phyloP scores from a whole-genome alignment of 2,113 vertebrate species.

The Chionis minor region DNA sequence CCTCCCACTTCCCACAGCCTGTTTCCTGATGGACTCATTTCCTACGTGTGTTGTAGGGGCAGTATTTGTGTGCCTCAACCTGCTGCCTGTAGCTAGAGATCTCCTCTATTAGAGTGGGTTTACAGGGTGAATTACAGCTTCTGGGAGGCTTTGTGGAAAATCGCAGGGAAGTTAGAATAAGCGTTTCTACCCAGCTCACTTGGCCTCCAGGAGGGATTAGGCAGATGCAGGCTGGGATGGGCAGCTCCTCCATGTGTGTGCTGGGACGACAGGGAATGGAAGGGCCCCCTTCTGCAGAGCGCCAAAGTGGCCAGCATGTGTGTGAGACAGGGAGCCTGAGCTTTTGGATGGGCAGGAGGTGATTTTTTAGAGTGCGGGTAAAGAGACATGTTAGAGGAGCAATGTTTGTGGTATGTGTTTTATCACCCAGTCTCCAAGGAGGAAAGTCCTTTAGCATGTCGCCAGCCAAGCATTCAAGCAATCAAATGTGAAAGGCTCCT shows the following conservation, averaged over 20 bases:
- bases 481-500: not conserved
- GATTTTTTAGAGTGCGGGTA: not conserved
- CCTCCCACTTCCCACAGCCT: not conserved
- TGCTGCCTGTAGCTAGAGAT: not conserved
- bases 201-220: not conserved
- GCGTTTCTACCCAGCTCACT: not conserved
- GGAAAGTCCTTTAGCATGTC: not conserved
- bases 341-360: not conserved
- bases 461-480: not conserved
- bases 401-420: not conserved
- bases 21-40: not conserved
- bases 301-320: accelerated
- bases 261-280: not conserved
- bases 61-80: not conserved
- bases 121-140: not conserved
- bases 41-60: not conserved
- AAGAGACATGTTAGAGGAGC: not conserved
- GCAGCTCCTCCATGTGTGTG: not conserved
- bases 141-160: not conserved
- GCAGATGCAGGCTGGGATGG: not conserved
- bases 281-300: not conserved
- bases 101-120: not conserved
- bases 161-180: not conserved
- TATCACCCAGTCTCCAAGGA: not conserved
- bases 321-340: not conserved